Evolutionary conservation across 2,797 vertebrate species (phyloP).

Genomic region (Cichlasoma orientale): DNA sequence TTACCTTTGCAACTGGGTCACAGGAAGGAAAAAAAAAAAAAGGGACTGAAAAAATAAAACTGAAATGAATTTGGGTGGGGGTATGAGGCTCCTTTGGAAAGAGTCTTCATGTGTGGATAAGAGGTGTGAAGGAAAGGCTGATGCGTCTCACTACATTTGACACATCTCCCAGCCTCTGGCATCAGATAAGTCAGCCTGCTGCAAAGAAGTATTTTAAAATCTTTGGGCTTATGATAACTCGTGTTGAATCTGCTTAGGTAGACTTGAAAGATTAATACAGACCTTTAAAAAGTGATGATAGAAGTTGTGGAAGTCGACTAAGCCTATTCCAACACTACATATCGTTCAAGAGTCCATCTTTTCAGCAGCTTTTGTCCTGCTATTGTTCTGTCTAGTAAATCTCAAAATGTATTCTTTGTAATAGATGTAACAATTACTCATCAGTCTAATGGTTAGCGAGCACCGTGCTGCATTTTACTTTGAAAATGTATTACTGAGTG

Average conservation of each 20-base stretch:
- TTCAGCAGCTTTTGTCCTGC: slow-evolving; percentile 15
- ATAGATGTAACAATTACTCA: neutral
- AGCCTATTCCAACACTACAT: slow-evolving; percentile 29
- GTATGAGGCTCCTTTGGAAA: slow-evolving; percentile 36
- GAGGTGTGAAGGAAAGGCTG: slow-evolving; percentile 54
- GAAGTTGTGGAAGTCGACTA: slow-evolving; percentile 50
- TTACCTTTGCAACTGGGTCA: slow-evolving; percentile 11
- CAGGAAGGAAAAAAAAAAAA: neutral
- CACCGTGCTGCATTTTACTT: neutral
- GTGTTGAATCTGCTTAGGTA: slow-evolving; percentile 71
- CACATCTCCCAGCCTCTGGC: slow-evolving; percentile 68
- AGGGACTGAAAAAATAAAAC: slow-evolving; percentile 23
- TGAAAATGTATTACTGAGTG: neutral
- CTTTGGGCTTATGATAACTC: slow-evolving; percentile 65
- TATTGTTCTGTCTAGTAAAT: slow-evolving; percentile 29
- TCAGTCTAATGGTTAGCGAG: neutral
- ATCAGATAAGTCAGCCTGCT: slow-evolving; percentile 75
- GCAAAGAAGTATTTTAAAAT: slow-evolving; percentile 64
- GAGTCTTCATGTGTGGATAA: slow-evolving; percentile 62
- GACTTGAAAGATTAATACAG: slow-evolving; percentile 67
- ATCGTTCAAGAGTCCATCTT: slow-evolving; percentile 29
- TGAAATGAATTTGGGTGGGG: slow-evolving; percentile 51
- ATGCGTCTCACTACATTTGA: slow-evolving; percentile 64
- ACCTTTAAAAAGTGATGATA: slow-evolving; percentile 63
- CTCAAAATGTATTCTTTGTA: neutral